A percentile compares a stretch with the other conserved stretches of the same genome.
These are phyloP conservation scores for Plebejus argus DNA, from an alignment of 2,888 invertebrate species.

Conservation along the genomic window DNA sequence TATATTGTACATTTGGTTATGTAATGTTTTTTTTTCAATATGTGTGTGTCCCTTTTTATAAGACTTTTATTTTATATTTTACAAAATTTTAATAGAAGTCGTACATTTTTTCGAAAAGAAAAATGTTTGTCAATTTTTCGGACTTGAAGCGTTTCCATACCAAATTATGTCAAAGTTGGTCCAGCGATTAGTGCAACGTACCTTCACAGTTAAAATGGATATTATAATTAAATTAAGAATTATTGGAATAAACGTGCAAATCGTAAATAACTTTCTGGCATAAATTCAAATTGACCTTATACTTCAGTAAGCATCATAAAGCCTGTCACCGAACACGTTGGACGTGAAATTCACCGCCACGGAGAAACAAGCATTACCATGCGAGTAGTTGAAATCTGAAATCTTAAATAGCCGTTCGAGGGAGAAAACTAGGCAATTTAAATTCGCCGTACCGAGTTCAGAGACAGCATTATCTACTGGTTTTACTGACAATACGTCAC, in stretches of 20 bases:
- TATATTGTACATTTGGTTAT: too few species aligned
- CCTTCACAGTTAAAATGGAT: not conserved
- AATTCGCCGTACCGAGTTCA: slow-evolving; percentile 33
- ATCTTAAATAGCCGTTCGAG: slow-evolving; percentile 29
- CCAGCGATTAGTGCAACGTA: too few species aligned
- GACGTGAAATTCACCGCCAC: not conserved
- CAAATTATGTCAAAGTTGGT: too few species aligned
- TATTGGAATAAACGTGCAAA: not conserved
- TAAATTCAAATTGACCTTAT: not conserved
- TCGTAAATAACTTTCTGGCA: too few species aligned
- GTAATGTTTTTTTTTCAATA: too few species aligned
- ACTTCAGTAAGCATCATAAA: not conserved
- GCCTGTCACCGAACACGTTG: not conserved
- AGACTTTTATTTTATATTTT: too few species aligned
- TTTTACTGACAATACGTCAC: slow-evolving; percentile 46
- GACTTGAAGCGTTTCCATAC: too few species aligned
- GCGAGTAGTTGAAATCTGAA: slow-evolving; percentile 23
- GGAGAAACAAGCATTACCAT: slow-evolving; percentile 19
- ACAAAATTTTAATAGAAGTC: too few species aligned
- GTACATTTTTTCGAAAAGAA: too few species aligned
- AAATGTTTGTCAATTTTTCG: too few species aligned
- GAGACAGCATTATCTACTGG: slow-evolving; percentile 38
- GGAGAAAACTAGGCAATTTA: slow-evolving; percentile 27
- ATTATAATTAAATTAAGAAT: not conserved
- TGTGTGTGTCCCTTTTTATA: too few species aligned